Base-by-base conservation (phyloP, 2,888 invertebrate genomes). In the Allolobophora icterica region DNA sequence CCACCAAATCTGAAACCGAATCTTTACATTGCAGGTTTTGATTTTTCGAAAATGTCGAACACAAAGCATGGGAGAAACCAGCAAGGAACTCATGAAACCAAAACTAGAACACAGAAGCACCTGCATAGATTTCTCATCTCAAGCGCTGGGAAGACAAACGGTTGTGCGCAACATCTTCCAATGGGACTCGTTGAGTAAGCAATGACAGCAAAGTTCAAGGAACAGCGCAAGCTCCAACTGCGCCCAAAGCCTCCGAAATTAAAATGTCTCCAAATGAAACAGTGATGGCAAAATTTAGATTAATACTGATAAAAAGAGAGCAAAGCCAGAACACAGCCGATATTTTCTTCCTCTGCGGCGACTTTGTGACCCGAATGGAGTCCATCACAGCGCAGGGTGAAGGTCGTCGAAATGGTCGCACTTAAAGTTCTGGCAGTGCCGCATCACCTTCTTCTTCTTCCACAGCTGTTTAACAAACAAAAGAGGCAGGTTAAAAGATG, bases 41-140 rank as follows among this genome's bases (percentile, higher is more conserved):
- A 71, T 71, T 71, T 71, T 71, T 71, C 71, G 3, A n/a, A 71
- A 71, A n/a, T 11, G 8, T 3, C n/a, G 30, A n/a, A 71, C 71
- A 71, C 6, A 71, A 52, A 71, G 71, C 71, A n/a, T 13, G n/a
- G 5, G 17, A 30, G 71, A 71, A 71, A n/a, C 52, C 24, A 52
- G 21, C 71, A 71, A 71, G 71, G 71, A 71, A n/a, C 71, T 24
- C 30, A n/a, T 11, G 8, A 71, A 71, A n/a, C 21, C n/a, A 71
- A 30, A 71, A 71, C 30, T 71, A 71, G 71, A 71, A n/a, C 71
- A 71, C 30, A 71, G 30, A 71, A n/a, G 71, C 71, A 71, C 71
- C 71, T 71, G 71, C 71, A 71, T 71, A 71, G 71, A 71, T n/a
- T 71, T 71, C 71, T 71, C n/a, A 11, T 71, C 71, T 71, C 71